These are phyloP conservation scores for Macrotus californicus DNA, from an alignment of 2,113 vertebrate genomes.

Conservation along the genomic window DNA sequence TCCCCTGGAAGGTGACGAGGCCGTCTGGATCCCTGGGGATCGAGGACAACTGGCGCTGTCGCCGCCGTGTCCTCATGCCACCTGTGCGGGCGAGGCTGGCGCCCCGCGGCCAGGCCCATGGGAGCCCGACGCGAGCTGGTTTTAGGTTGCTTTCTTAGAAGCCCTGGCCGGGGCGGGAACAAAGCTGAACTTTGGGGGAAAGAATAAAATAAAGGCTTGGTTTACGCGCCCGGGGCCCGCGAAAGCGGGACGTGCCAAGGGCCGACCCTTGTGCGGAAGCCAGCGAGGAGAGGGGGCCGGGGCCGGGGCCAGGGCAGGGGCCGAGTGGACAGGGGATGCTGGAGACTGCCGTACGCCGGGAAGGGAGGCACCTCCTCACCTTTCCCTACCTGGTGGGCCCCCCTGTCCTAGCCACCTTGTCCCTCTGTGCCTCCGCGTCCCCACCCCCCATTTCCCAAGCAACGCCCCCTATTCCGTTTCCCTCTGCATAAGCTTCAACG, in stretches of 20 bases:
- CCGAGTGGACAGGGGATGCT: no score
- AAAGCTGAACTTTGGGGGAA: slow-evolving; percentile 66
- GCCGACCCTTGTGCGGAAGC: rapidly evolving
- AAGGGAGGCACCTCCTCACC: no score
- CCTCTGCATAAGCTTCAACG: rapidly evolving
- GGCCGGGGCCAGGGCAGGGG: not conserved
- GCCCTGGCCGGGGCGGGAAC: slow-evolving; percentile 21
- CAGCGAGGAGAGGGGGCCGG: not conserved
- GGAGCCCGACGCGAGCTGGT: not conserved
- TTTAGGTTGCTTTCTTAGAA: slow-evolving; percentile 67
- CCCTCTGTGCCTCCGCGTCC: not conserved
- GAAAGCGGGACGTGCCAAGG: not conserved
- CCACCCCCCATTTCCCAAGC: not conserved
- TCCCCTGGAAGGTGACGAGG: slow-evolving; percentile 45
- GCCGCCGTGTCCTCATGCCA: slow-evolving; percentile 60
- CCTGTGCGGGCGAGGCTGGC: not conserved
- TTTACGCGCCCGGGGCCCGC: not conserved
- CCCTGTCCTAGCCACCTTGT: rapidly evolving
- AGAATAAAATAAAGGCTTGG: slow-evolving; percentile 58
- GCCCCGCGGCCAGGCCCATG: not conserved
- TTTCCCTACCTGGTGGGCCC: rapidly evolving
- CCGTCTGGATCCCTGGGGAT: slow-evolving; percentile 54
- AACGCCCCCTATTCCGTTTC: rapidly evolving
- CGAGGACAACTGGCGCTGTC: slow-evolving; percentile 61
- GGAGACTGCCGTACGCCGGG: not conserved